Evolutionary conservation across 92 coral and sea anemone species (phyloP), one percentile per base, ranked within the genome.

Genomic region (Zoanthus gigantus): DNA sequence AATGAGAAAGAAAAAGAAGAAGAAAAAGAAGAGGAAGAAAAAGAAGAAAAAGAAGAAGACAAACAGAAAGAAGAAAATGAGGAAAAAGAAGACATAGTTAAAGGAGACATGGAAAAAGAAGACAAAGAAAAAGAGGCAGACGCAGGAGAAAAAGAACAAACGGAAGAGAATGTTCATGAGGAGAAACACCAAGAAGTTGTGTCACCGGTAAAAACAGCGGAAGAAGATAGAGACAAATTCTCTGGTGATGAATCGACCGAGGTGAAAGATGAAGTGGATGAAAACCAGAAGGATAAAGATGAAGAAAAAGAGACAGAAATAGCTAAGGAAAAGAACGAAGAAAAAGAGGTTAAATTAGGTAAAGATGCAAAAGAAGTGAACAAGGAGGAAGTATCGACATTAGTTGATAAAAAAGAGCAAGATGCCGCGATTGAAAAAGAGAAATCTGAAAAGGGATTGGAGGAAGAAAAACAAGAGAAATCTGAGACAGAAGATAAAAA

Each of bases 271-370:
- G 91, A 74, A 76, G 86, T 78, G 34, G 65, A 83, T 53, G 88
- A 91, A 56, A 86, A 83, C 8, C 71, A 83, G 31, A 31, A 67
- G 9, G 74, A 63, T 34, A 89, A 77, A 6, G 68, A 89, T 16
- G 90, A 77, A 10, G 68, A 89, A 29, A 78, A 58, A 52, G 67
- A 84, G 54, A 57, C n/a, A 4, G 90, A 80, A 14, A 79, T 74
- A 4, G 63, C 28, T 0, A 79, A 32, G 15, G 65, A 68, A 5
- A 57, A 71, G 17, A 87, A 72, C 57, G 82, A 78, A 2, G 84
- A 86, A 31, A 60, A 76, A 66, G 86, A 76, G 29, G 42, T 74
- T 18, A 44, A 67, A 16, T 69, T 45, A 54, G 74, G 82, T 34
- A 74, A 81, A 7, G 74, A 72, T 3, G 74, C 86, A 37, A 89